Evolutionary conservation across 2,113 vertebrate species (phyloP).

Genomic region (Chunga burmeisteri): DNA sequence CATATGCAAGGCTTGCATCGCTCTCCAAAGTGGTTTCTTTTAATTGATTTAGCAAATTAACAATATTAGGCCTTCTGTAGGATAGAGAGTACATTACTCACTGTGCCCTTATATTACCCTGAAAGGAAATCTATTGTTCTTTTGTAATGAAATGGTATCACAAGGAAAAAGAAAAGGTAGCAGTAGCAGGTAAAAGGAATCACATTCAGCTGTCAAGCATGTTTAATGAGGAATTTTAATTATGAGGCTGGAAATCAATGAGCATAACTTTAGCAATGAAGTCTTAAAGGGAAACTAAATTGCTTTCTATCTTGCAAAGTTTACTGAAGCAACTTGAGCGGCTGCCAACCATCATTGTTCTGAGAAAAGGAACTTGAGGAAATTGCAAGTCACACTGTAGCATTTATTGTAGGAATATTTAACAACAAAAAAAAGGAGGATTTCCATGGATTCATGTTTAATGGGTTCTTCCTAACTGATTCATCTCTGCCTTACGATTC

Average conservation of each 20-base stretch:
- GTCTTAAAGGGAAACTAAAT: constrained; percentile 60
- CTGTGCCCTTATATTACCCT: constrained; percentile 55
- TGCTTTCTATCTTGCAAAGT: constrained; percentile 64
- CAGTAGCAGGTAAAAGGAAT: constrained; percentile 71
- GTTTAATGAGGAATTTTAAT: constrained; percentile 74
- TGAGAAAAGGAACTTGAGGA: constrained; percentile 67
- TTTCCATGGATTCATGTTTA: constrained; percentile 76
- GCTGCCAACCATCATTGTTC: constrained; percentile 74
- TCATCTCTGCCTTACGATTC: constrained; percentile 68
- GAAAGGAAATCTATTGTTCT: constrained; percentile 77
- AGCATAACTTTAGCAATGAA: constrained; percentile 57
- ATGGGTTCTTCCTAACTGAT: constrained; percentile 74
- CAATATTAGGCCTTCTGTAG: constrained; percentile 73
- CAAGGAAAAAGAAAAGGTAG: constrained; percentile 45
- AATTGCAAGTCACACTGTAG: constrained; percentile 69
- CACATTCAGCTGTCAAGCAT: constrained; percentile 63
- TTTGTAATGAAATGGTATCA: constrained; percentile 68
- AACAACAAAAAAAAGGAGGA: constrained; percentile 73
- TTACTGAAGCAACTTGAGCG: constrained; percentile 60
- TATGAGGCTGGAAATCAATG: constrained; percentile 67
- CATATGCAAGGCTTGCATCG: constrained; percentile 38
- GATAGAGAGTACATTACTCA: constrained; percentile 70
- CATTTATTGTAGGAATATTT: constrained; percentile 73
- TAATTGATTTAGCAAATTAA: constrained; percentile 79
- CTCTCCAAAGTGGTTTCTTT: constrained; percentile 75